Conservation (phyloP, 2,113 vertebrate species). For the Campylorhamphus procurvoides region DNA sequence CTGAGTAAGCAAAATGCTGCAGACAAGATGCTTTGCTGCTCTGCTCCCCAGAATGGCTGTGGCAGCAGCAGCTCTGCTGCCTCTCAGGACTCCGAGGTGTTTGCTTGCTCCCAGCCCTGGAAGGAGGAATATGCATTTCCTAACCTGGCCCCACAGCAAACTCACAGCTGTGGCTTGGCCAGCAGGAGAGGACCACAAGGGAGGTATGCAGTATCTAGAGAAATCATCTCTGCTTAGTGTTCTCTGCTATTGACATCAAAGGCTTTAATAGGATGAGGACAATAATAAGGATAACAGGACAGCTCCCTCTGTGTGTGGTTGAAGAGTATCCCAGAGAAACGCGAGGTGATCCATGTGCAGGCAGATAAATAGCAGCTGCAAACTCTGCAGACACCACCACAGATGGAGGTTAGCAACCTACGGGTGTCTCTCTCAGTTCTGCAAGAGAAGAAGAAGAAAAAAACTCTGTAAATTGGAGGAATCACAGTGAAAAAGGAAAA, state of each 20-base stretch:
- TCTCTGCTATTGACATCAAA: background rate
- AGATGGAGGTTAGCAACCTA: background rate
- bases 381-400: background rate
- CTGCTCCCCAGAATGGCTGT: background rate
- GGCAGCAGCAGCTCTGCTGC: background rate
- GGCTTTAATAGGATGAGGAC: background rate
- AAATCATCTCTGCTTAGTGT: background rate
- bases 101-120: background rate
- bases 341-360: background rate
- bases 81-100: background rate
- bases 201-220: background rate
- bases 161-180: background rate
- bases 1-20: background rate
- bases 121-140: background rate
- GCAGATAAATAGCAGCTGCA: slow-evolving; percentile 7
- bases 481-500: background rate
- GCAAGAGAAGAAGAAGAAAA: background rate
- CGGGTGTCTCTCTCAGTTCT: background rate
- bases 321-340: rapidly evolving
- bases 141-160: background rate
- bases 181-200: background rate
- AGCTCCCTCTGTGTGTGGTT: background rate
- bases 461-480: background rate
- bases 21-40: background rate
- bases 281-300: background rate